These are phyloP conservation scores for Leptobrachium leishanense DNA, from an alignment of 2,113 vertebrate species.

Conservation along the genomic window DNA sequence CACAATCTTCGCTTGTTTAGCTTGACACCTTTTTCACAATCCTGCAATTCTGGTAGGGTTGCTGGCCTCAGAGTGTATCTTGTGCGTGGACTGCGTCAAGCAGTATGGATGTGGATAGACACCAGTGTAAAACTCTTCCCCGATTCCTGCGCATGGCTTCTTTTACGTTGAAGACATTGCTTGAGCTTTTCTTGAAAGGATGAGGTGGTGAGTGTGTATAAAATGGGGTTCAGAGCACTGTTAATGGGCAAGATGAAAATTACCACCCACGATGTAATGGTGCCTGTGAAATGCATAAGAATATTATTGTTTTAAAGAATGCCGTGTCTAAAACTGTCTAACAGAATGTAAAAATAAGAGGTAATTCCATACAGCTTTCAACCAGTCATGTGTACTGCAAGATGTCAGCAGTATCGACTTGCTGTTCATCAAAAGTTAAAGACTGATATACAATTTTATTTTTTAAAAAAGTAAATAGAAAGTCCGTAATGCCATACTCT, in stretches of 20 bases:
- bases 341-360: no score
- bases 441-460: no score
- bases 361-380: no score
- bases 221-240: conserved; percentile 52
- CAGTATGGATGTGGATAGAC: neutral
- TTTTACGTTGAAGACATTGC: conserved; percentile 41
- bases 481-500: no score
- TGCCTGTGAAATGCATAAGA: conserved; percentile 39
- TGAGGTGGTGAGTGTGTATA: conserved; percentile 52
- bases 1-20: neutral
- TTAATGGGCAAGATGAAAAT: conserved; percentile 61
- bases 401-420: no score
- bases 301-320: neutral
- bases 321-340: no score
- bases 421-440: no score
- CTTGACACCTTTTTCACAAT: no score
- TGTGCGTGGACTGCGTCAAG: neutral
- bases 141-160: neutral
- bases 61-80: neutral
- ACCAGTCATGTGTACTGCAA: no score
- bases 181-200: conserved; percentile 52
- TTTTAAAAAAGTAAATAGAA: no score
- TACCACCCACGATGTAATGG: conserved; percentile 57
- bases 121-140: neutral
- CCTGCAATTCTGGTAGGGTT: no score